A percentile compares a stretch with the other conserved stretches of the same genome.
Evolutionary conservation across 2,113 vertebrate genomes (phyloP).

Genomic region (Raja brachyura): DNA sequence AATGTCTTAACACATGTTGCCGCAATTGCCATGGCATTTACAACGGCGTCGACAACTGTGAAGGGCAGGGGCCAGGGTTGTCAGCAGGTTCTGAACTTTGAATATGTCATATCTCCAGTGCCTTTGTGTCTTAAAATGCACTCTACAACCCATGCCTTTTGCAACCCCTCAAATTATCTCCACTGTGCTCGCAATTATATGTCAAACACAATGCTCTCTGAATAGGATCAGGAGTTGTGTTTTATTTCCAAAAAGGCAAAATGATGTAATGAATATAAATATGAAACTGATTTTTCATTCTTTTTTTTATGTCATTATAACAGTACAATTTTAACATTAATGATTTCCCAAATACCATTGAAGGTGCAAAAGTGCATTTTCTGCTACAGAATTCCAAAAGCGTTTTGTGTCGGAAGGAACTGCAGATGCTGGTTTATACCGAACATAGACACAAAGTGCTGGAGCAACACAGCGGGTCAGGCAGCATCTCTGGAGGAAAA

Average conservation of each 20-base stretch:
- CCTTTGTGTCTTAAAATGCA: slow-evolving; percentile 30
- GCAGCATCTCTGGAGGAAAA: too few relatives aligned
- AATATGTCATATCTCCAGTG: slow-evolving; percentile 30
- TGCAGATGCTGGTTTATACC: too few relatives aligned
- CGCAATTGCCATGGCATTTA: slow-evolving; percentile 28
- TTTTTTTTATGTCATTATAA: neutral
- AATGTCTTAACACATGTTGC: slow-evolving; percentile 30
- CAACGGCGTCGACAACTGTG: slow-evolving; percentile 7
- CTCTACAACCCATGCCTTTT: neutral
- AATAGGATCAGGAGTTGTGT: neutral
- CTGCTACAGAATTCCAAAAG: neutral
- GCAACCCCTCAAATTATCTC: neutral
- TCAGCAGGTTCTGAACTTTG: slow-evolving; percentile 27
- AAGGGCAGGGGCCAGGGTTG: neutral
- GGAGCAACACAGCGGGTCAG: too few relatives aligned
- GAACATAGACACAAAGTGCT: too few relatives aligned
- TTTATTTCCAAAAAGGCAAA: neutral
- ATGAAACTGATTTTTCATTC: neutral
- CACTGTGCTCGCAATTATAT: slow-evolving; percentile 1
- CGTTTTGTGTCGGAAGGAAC: too few relatives aligned
- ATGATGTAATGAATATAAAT: neutral
- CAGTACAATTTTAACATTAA: neutral
- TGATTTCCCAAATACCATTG: neutral
- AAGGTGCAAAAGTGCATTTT: neutral
- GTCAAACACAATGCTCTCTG: neutral